A percentile compares a stretch with the other conserved stretches of the same genome.
These are phyloP conservation scores for Kradibia gibbosae DNA, from an alignment of 1,140 invertebrate species.

Conservation along the genomic window DNA sequence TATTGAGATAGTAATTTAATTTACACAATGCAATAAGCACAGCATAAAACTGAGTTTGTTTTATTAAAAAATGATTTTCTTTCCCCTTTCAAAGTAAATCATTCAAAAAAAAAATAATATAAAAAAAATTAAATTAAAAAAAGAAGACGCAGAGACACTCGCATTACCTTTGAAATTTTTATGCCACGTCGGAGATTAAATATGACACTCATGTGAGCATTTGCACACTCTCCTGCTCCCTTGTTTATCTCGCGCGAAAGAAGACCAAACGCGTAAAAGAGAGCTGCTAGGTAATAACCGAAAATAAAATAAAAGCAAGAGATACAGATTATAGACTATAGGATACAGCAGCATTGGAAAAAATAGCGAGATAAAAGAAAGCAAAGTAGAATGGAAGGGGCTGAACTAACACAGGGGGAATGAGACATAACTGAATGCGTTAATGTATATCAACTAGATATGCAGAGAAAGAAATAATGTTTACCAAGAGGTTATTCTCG, in stretches of 20 bases:
- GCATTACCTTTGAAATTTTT: slow-evolving; percentile 29
- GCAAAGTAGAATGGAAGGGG: not conserved
- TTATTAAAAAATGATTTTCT: slow-evolving; percentile 35
- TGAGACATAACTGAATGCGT: slow-evolving; percentile 30
- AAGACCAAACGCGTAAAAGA: slow-evolving; percentile 11
- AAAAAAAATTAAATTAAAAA: too few species aligned
- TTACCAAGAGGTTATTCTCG: not conserved
- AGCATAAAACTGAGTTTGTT: slow-evolving; percentile 21
- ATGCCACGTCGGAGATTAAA: slow-evolving; percentile 35
- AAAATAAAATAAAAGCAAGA: slow-evolving; percentile 32
- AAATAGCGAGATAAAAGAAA: not conserved
- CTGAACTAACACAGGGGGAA: not conserved
- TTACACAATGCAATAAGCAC: slow-evolving; percentile 9
- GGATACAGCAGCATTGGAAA: slow-evolving; percentile 6
- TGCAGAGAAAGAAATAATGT: slow-evolving; percentile 4
- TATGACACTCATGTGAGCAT: slow-evolving; percentile 23
- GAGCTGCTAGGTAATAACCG: not conserved
- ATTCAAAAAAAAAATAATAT: slow-evolving; percentile 27
- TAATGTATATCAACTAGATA: slow-evolving; percentile 38
- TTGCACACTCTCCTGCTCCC: not conserved
- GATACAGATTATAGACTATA: slow-evolving; percentile 37
- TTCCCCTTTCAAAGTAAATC: slow-evolving; percentile 26
- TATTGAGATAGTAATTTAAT: not conserved
- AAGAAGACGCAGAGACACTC: not conserved
- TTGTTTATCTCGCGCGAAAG: slow-evolving; percentile 3